phyloP scores from a whole-genome alignment of 2,113 vertebrate species.

The Otus sunia region DNA sequence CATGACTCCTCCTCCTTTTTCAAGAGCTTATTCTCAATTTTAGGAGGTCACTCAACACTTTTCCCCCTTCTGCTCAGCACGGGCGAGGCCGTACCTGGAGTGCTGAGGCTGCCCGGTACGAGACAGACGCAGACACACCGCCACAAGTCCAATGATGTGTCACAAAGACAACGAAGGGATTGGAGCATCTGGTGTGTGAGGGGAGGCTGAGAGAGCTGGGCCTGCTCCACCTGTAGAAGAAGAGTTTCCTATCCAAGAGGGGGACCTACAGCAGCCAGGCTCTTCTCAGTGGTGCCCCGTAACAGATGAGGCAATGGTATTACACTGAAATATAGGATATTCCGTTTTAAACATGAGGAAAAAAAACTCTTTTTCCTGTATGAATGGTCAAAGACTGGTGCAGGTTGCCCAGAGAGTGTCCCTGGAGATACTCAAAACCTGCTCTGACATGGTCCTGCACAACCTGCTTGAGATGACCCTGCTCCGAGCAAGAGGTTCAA shows the following conservation, averaged over 20 bases:
- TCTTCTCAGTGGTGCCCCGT: neutral
- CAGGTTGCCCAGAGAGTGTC: neutral
- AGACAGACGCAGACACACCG: neutral
- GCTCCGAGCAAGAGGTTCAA: neutral
- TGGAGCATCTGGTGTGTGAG: neutral
- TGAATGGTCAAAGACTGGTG: neutral
- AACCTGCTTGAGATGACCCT: neutral
- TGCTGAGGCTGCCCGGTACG: fast-evolving
- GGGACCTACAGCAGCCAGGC: neutral
- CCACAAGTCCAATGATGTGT: fast-evolving
- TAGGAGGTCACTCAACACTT: neutral
- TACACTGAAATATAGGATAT: neutral
- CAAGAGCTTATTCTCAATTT: neutral
- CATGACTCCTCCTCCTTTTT: neutral
- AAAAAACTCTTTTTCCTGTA: neutral
- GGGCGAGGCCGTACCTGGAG: neutral
- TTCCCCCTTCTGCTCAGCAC: neutral
- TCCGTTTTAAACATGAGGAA: neutral
- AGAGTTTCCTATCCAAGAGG: neutral
- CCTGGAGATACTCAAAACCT: neutral
- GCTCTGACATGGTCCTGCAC: neutral
- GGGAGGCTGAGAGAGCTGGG: neutral
- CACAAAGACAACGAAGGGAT: neutral
- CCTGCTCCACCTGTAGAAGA: neutral
- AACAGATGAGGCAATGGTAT: too few relatives aligned